Evolutionary conservation across 2,888 invertebrate species (phyloP), one percentile per base, ranked within the genome.

Genomic region (Kryphioiulus occultus): DNA sequence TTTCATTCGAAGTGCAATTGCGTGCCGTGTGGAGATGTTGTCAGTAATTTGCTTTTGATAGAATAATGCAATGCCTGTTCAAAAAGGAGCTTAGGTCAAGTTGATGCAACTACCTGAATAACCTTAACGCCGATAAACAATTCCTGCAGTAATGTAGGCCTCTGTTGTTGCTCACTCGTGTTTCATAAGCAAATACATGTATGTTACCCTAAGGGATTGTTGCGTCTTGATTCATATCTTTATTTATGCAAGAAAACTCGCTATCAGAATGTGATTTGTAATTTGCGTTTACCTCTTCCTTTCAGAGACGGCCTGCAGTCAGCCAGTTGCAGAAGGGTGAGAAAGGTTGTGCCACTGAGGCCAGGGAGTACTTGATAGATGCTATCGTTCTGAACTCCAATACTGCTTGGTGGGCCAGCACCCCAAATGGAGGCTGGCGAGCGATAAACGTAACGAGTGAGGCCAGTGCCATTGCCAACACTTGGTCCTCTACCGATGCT

Each of bases 311-410:
- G 53, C 35, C 47, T 42, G 53, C 87, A 87, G 85, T 87, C 87
- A 85, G 87, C 87, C 59, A 87, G 30, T 87, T 87, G 87, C 85
- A 87, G 85, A 30, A 87, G 68, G 30, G 87, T 87, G 44, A 87
- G 85, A 30, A 87, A 87, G 30, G 87, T 47, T 19, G 87, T 85
- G 42, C 87, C 87, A 85, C 87, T 85, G 39, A 87, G 87, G 35
- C 87, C 87, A 44, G 87, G 87, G 30, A 87, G 35, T 39, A 87
- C 87, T 39, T 59, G 78, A 35, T 78, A 44, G 35, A 86, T 39
- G 68, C 68, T 86, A 44, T 86, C 87, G 26, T 78, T 86, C 19
- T 39, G 35, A n/a, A 26, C 39, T 35, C 87, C 78, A 35, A 59
- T 59, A 68, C 78, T 35, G 35, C 32, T 32, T 68, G 87, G 87